A percentile compares a stretch with the other conserved stretches of the same genome.
Conservation (phyloP, 1,140 invertebrate species). For the Sinonovacula constricta region DNA sequence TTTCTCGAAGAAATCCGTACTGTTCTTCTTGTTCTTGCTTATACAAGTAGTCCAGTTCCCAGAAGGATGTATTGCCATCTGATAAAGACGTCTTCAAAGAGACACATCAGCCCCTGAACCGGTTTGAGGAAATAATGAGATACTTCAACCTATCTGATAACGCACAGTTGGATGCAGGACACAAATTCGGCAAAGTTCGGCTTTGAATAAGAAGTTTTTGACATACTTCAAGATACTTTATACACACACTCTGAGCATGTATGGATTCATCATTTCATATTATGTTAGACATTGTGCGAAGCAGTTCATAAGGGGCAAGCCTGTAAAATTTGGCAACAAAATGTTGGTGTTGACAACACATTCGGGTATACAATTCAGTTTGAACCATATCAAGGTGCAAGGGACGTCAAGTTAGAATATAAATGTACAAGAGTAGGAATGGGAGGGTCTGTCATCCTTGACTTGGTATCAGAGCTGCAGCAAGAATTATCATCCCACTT, state of each 20-base stretch:
- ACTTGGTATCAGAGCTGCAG: slow-evolving; percentile 46
- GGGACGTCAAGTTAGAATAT: slow-evolving; percentile 26
- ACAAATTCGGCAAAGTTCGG: slow-evolving; percentile 39
- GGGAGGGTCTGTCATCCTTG: slow-evolving; percentile 42
- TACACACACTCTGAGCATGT: neutral
- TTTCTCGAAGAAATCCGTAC: slow-evolving; percentile 6
- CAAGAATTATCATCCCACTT: slow-evolving; percentile 36
- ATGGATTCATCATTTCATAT: slow-evolving; percentile 11
- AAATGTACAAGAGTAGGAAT: slow-evolving; percentile 21
- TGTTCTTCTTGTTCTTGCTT: slow-evolving; percentile 31
- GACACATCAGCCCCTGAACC: slow-evolving; percentile 17
- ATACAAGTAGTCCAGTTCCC: slow-evolving; percentile 39
- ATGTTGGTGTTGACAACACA: slow-evolving; percentile 50
- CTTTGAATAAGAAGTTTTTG: slow-evolving; percentile 42
- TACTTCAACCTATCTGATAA: slow-evolving; percentile 41
- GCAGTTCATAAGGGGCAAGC: slow-evolving; percentile 27
- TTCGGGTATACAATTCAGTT: slow-evolving; percentile 46
- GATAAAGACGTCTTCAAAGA: slow-evolving; percentile 33
- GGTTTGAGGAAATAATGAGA: slow-evolving; percentile 36
- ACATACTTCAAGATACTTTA: slow-evolving; percentile 2
- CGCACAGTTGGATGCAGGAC: slow-evolving; percentile 28
- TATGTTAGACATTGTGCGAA: neutral
- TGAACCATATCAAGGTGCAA: slow-evolving; percentile 52
- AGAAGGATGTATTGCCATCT: slow-evolving; percentile 43
- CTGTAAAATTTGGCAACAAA: slow-evolving; percentile 27